phyloP scores from a whole-genome alignment of 2,797 vertebrate genomes.

The Syngnathus acus region DNA sequence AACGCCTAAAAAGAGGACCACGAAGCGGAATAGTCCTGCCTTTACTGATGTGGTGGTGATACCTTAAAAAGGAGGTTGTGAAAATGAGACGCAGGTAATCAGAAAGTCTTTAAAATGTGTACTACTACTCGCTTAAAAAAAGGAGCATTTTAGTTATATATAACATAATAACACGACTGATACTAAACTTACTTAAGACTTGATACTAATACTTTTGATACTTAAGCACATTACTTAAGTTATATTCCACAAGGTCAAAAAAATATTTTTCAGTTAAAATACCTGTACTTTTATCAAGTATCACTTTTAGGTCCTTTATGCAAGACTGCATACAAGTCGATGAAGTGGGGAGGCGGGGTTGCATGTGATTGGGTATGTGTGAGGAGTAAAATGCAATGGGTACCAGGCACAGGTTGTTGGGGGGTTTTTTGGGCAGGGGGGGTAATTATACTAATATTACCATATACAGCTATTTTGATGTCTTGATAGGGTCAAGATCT shows the following conservation, averaged over 20 bases:
- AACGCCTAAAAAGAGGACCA: neutral
- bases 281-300: neutral
- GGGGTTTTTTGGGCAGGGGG: too few species aligned
- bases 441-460: neutral
- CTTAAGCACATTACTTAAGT: neutral
- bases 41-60: neutral
- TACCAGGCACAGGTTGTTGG: too few species aligned
- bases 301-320: neutral
- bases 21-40: neutral
- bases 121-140: neutral
- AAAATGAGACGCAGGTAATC: neutral
- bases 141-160: neutral
- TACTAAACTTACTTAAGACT: too few species aligned
- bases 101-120: neutral
- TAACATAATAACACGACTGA: conserved; percentile 22
- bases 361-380: neutral
- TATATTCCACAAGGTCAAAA: neutral
- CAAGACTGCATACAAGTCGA: neutral
- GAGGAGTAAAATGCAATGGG: neutral
- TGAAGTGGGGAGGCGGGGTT: neutral
- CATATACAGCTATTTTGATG: neutral
- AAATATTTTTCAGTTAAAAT: neutral
- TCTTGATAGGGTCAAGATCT: neutral
- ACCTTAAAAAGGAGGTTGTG: neutral
- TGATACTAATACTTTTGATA: neutral